phyloP scores from a whole-genome alignment of 2,113 vertebrate genomes.

The Mormoops blainvillei region DNA sequence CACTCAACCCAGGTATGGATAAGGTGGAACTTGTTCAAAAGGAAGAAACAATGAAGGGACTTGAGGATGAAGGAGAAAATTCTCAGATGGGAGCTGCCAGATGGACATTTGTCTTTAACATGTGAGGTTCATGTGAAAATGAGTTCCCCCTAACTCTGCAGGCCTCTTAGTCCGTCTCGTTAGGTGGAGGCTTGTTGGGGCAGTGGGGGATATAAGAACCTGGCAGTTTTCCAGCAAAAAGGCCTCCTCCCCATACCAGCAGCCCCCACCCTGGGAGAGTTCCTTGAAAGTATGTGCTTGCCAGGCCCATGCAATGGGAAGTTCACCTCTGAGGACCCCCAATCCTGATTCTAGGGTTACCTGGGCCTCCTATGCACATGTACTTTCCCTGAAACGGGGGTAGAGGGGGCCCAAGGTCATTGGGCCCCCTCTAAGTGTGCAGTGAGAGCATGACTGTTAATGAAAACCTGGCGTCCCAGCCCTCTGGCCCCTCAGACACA shows the following conservation, averaged over 20 bases:
- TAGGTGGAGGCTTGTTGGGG: neutral
- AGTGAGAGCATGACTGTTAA: neutral
- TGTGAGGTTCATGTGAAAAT: neutral
- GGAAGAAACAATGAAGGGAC: neutral
- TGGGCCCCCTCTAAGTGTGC: neutral
- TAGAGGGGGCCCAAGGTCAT: neutral
- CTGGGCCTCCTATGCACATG: fast-evolving
- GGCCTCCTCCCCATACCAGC: fast-evolving
- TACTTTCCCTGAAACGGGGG: neutral
- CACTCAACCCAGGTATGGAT: too few species aligned
- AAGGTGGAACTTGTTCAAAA: neutral
- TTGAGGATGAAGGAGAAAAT: neutral
- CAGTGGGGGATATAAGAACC: neutral
- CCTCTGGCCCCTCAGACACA: neutral
- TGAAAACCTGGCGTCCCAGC: neutral
- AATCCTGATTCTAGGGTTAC: neutral
- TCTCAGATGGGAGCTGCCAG: neutral
- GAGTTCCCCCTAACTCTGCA: too few species aligned
- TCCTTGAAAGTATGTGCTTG: neutral
- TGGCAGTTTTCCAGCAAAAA: neutral
- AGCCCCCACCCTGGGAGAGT: neutral
- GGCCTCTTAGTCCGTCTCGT: neutral
- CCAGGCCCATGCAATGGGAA: fast-evolving
- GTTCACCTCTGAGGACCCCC: neutral
- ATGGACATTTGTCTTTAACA: neutral